phyloP scores from a whole-genome alignment of 2,797 vertebrate genomes.

The Psittacula echo region DNA sequence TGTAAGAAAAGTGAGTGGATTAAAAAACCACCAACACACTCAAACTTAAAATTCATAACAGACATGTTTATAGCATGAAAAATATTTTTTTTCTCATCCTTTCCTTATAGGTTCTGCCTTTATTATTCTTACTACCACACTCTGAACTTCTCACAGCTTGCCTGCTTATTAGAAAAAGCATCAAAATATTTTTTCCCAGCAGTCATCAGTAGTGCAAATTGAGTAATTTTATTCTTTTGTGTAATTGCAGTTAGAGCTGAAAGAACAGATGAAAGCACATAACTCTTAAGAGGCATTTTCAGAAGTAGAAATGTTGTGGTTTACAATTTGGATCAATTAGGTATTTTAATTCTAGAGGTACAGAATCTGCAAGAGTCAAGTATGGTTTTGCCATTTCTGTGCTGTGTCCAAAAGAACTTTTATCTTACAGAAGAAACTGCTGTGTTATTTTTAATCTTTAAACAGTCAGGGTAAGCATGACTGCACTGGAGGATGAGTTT shows the following conservation, averaged over 20 bases:
- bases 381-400: fast-evolving
- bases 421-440: not conserved
- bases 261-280: not conserved
- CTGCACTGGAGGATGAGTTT: not conserved
- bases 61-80: not conserved
- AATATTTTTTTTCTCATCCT: not conserved
- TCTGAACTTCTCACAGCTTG: not conserved
- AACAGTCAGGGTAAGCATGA: not conserved
- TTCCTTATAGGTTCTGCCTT: not conserved
- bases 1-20: not conserved
- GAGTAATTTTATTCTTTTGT: not conserved
- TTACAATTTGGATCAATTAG: not conserved
- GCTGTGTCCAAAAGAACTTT: not conserved
- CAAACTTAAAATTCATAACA: not conserved
- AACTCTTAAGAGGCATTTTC: not conserved
- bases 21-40: not conserved
- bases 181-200: not conserved
- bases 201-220: not conserved
- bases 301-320: not conserved
- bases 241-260: not conserved
- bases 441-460: not conserved
- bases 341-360: not conserved
- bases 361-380: not conserved
- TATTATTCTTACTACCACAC: not conserved
- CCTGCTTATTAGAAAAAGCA: not conserved